Evolutionary conservation across 1,140 invertebrate species (phyloP).

Genomic region (Temnothorax nylanderi): DNA sequence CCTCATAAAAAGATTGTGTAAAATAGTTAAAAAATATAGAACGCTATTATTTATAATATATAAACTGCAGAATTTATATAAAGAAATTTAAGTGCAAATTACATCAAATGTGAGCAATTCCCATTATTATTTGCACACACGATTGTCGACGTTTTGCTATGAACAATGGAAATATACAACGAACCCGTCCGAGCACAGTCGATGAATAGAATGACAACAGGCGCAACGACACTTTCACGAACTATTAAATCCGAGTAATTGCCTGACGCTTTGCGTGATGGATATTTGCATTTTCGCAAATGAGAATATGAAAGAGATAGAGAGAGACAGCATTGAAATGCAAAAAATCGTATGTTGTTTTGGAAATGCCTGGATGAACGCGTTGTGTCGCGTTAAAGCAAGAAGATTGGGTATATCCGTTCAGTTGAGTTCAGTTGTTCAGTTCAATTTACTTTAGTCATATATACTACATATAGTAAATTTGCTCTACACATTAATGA

Average conservation of each 20-base stretch:
- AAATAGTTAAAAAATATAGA: neutral
- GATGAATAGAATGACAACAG: slow-evolving; percentile 16
- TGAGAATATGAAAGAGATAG: neutral
- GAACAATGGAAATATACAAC: neutral
- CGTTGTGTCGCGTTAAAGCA: slow-evolving; percentile 4
- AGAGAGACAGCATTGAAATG: neutral
- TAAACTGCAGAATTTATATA: too few species aligned
- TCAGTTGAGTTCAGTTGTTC: neutral
- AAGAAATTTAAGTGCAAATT: neutral
- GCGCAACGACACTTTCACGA: slow-evolving; percentile 23
- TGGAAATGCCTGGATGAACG: neutral
- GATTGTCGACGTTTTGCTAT: slow-evolving; percentile 9
- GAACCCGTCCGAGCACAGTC: neutral
- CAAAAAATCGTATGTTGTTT: slow-evolving; percentile 9
- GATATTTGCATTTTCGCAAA: slow-evolving; percentile 31
- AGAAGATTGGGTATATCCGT: neutral
- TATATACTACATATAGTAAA: neutral
- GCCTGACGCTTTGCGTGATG: neutral
- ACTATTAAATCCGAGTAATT: slow-evolving; percentile 54
- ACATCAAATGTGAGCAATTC: neutral
- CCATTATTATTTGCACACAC: slow-evolving; percentile 13
- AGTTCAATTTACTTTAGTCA: slow-evolving; percentile 14
- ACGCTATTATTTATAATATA: neutral
- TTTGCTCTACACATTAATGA: neutral
- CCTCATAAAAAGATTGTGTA: neutral